phyloP scores from a whole-genome alignment of 2,113 vertebrate genomes.

The Megaceryle maxima region DNA sequence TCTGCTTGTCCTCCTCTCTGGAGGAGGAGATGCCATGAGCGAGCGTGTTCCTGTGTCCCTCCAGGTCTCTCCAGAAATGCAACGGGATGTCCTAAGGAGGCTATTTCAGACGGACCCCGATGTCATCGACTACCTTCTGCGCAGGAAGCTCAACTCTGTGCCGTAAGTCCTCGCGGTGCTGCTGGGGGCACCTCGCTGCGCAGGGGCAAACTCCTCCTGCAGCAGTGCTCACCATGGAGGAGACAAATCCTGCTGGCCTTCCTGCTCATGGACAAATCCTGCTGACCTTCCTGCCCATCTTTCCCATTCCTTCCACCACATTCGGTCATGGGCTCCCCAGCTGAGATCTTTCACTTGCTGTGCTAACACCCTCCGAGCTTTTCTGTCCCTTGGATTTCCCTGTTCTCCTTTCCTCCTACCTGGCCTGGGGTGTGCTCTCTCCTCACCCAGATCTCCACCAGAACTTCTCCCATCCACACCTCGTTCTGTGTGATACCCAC shows the following conservation, averaged over 20 bases:
- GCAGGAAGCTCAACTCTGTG: constrained; percentile 64
- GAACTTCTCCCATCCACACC: neutral
- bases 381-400: neutral
- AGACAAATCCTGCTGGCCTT: neutral
- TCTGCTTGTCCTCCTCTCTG: neutral
- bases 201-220: neutral
- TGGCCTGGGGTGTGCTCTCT: neutral
- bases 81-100: constrained; percentile 86
- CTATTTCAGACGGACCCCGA: constrained; percentile 91
- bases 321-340: fast-evolving
- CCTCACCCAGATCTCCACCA: neutral
- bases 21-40: fast-evolving
- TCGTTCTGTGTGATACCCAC: fast-evolving
- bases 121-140: constrained; percentile 89
- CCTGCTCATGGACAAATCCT: neutral
- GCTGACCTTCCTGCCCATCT: neutral
- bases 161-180: neutral
- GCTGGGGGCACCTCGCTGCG: neutral
- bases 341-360: neutral
- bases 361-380: neutral
- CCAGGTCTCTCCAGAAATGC: constrained; percentile 87
- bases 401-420: neutral
- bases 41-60: fast-evolving
- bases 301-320: fast-evolving
- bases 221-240: fast-evolving